phyloP scores from a whole-genome alignment of 2,113 vertebrate genomes.

The Megalops atlanticus region DNA sequence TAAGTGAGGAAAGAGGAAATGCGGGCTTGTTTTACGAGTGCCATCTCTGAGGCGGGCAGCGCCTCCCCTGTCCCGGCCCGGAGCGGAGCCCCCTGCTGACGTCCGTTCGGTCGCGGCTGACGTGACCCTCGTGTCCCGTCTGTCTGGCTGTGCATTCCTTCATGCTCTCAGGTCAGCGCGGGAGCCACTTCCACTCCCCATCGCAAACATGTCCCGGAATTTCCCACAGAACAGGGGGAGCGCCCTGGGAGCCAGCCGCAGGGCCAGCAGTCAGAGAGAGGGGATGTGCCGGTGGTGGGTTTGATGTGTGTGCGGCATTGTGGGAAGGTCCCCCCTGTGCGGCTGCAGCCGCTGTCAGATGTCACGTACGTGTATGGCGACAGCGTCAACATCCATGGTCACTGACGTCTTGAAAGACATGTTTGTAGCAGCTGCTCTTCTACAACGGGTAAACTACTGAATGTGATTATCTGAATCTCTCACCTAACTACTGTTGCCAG shows the following conservation, averaged over 20 bases:
- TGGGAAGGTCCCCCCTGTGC: conserved; percentile 3
- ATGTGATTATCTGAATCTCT: no score
- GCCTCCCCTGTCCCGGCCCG: neutral
- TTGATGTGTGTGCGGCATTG: neutral
- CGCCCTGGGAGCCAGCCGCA: neutral
- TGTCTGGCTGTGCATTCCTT: neutral
- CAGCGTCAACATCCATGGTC: neutral
- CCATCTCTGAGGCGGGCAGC: neutral
- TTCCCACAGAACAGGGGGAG: conserved; percentile 1
- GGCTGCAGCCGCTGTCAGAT: no score
- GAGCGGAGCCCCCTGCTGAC: neutral
- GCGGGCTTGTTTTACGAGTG: neutral
- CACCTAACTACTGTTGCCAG: no score
- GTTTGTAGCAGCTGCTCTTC: no score
- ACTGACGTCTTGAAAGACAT: neutral
- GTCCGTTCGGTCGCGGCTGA: neutral
- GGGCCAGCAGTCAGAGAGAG: neutral
- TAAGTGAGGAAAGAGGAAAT: neutral
- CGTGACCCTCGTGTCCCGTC: neutral
- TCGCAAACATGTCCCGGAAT: neutral
- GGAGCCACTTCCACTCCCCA: neutral
- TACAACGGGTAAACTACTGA: no score
- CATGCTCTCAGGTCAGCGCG: neutral
- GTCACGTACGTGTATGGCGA: neutral
- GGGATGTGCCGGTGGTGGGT: neutral